These are phyloP conservation scores for Caenorhabditis latens DNA, from an alignment of 1,140 invertebrate genomes.

Conservation along the genomic window DNA sequence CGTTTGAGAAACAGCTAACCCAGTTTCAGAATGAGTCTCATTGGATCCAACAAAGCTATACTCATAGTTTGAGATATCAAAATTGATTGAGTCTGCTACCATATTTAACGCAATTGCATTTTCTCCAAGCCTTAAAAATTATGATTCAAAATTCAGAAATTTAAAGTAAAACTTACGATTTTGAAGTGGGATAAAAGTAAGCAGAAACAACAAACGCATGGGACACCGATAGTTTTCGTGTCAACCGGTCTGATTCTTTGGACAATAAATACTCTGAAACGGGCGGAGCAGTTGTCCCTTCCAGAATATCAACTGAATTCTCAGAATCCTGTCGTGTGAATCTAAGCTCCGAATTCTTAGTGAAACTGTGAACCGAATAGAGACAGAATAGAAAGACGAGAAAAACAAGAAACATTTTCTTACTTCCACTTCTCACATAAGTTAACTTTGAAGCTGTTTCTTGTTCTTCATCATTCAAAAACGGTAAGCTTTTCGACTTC, in stretches of 20 bases:
- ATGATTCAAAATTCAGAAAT: background rate
- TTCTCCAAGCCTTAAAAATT: background rate
- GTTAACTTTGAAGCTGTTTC: too few species aligned
- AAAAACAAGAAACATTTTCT: too few species aligned
- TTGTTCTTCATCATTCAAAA: too few species aligned
- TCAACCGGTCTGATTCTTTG: background rate
- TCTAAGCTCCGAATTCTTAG: background rate
- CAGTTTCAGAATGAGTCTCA: background rate
- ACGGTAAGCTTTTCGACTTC: too few species aligned
- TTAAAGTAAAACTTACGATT: constrained; percentile 14
- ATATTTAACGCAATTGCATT: constrained; percentile 15
- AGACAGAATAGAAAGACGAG: background rate
- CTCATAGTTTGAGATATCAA: background rate
- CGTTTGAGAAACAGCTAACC: background rate
- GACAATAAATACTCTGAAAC: background rate
- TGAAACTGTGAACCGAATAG: background rate
- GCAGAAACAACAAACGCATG: constrained; percentile 23
- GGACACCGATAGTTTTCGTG: background rate
- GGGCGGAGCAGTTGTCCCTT: background rate
- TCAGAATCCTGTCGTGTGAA: background rate
- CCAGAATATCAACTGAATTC: background rate
- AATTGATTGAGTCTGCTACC: background rate
- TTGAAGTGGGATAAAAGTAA: constrained; percentile 48
- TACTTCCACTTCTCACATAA: too few species aligned
- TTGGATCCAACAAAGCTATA: background rate